Percentiles rank a stretch among this genome's conserved stretches.
Evolutionary conservation across 2,797 vertebrate genomes (phyloP).

Genomic region (Rhadinocentrus ornatus): DNA sequence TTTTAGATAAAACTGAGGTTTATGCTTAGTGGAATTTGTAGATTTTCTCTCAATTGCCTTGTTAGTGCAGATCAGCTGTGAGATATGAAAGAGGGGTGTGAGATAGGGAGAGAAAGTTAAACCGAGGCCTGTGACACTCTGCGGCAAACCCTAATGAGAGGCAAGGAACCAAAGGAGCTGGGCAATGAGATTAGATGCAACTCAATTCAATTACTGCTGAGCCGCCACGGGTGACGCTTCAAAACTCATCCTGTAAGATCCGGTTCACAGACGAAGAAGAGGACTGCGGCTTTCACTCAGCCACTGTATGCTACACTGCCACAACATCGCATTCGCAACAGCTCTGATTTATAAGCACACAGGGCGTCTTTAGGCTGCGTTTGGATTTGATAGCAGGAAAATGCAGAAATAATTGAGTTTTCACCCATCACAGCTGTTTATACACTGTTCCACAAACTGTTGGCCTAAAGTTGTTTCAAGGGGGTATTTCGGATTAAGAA

Average conservation of each 20-base stretch:
- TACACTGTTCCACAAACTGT: conserved; percentile 31
- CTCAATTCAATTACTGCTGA: conserved; percentile 85
- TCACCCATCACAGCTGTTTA: conserved; percentile 35
- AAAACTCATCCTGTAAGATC: conserved; percentile 86
- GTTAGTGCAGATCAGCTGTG: conserved; percentile 65
- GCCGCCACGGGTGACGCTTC: conserved; percentile 83
- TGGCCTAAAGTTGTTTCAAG: conserved; percentile 36
- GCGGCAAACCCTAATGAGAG: conserved; percentile 75
- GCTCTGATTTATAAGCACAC: conserved; percentile 64
- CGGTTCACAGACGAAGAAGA: conserved; percentile 69
- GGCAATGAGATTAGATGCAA: conserved; percentile 86
- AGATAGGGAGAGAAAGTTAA: conserved; percentile 38
- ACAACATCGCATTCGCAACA: conserved; percentile 63
- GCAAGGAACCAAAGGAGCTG: conserved; percentile 74
- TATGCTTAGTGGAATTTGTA: conserved; percentile 47
- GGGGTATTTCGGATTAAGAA: conserved; percentile 45
- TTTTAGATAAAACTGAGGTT: conserved; percentile 34
- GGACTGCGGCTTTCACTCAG: conserved; percentile 62
- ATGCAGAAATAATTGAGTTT: conserved; percentile 68
- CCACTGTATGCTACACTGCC: conserved; percentile 47
- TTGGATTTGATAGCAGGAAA: conserved; percentile 61
- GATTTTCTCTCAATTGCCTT: conserved; percentile 68
- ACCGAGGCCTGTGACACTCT: conserved; percentile 66
- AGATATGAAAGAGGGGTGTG: conserved; percentile 50
- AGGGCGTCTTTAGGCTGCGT: conserved; percentile 53